These are phyloP conservation scores for Leptinotarsa rubiginosa DNA, from an alignment of 2,888 invertebrate genomes.

Conservation along the genomic window DNA sequence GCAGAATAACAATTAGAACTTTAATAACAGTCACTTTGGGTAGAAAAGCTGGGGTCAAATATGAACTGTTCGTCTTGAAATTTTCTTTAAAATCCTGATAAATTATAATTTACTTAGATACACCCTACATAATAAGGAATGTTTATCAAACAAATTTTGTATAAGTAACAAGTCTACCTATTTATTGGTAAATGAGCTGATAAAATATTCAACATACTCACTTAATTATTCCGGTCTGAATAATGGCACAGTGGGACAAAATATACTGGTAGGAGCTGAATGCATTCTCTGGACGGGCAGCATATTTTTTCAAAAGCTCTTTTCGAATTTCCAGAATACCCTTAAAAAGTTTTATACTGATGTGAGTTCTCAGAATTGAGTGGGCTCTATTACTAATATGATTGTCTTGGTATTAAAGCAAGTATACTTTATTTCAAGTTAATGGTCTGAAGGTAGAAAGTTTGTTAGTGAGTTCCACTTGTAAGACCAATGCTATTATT, in stretches of 20 bases:
- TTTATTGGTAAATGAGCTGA: background rate
- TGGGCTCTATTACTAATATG: too few species aligned
- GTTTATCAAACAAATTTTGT: too few species aligned
- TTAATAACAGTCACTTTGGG: too few species aligned
- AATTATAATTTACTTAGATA: background rate
- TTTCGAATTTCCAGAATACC: slow-evolving; percentile 64
- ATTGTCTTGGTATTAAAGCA: too few species aligned
- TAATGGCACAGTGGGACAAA: slow-evolving; percentile 60
- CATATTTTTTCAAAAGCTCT: slow-evolving; percentile 68
- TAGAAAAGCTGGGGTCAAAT: background rate
- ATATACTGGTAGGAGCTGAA: slow-evolving; percentile 59
- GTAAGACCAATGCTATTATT: too few species aligned
- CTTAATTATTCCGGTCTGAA: slow-evolving; percentile 70
- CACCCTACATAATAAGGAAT: too few species aligned
- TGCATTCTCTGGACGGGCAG: slow-evolving; percentile 65
- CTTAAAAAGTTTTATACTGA: slow-evolving; percentile 54
- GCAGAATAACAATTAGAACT: too few species aligned
- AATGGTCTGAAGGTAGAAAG: too few species aligned
- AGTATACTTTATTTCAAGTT: too few species aligned
- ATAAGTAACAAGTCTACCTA: too few species aligned
- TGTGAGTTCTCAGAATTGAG: background rate
- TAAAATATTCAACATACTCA: slow-evolving; percentile 52
- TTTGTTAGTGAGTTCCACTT: too few species aligned
- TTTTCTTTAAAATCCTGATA: background rate
- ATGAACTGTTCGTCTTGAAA: slow-evolving; percentile 21